A percentile compares a stretch with the other conserved stretches of the same genome.
Conservation (phyloP, 2,888 invertebrate genomes). For the Lepetodrilus schrolli region DNA sequence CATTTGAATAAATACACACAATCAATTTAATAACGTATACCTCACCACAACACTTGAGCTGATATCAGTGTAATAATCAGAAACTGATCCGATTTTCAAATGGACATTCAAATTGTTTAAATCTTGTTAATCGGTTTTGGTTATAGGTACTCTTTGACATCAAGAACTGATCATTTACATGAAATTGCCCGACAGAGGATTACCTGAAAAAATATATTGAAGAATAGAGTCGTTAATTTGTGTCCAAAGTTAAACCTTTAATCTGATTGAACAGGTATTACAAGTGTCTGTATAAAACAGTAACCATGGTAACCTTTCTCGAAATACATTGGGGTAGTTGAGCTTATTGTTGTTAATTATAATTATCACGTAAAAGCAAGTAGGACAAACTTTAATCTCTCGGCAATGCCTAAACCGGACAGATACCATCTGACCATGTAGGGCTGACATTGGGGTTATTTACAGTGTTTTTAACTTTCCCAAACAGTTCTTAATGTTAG, state of each 20-base stretch:
- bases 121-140: no score
- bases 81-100: no score
- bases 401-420: not conserved
- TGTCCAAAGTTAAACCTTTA: conserved; percentile 4
- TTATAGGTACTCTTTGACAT: no score
- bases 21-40: no score
- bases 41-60: no score
- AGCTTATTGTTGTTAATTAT: not conserved
- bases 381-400: not conserved
- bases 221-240: conserved; percentile 5
- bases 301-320: not conserved
- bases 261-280: conserved; percentile 19
- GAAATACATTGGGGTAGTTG: not conserved
- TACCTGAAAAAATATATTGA: not conserved
- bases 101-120: no score
- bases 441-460: not conserved
- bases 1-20: no score
- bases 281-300: not conserved
- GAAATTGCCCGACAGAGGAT: not conserved
- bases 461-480: no score
- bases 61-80: no score
- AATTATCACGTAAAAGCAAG: not conserved
- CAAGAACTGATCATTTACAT: conserved; percentile 15
- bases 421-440: no score
- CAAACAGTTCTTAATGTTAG: no score